Evolutionary conservation across 37 sponge, comb jelly and placozoan genomes (phyloP).

Genomic region (Chondrosia reniformis): DNA sequence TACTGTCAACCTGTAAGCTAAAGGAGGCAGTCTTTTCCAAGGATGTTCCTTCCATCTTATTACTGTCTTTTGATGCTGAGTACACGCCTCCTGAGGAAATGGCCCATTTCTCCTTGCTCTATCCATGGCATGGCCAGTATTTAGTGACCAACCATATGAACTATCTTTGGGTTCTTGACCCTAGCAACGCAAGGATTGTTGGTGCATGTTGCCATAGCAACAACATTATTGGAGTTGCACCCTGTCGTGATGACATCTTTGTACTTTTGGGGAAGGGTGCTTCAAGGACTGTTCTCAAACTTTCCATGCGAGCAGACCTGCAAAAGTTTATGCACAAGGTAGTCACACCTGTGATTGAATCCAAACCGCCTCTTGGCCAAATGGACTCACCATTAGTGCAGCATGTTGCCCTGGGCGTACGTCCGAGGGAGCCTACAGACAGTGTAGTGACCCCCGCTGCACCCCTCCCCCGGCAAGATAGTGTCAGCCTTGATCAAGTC

Average conservation of each 20-base stretch:
- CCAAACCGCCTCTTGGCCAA: too few species aligned
- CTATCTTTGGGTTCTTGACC: slow-evolving; percentile 38
- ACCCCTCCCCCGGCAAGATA: background rate
- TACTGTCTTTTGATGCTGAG: slow-evolving; percentile 3
- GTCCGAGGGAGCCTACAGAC: background rate
- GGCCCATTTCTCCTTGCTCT: slow-evolving; percentile 19
- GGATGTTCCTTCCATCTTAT: slow-evolving; percentile 3
- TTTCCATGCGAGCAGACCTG: slow-evolving; percentile 3
- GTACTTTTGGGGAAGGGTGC: background rate
- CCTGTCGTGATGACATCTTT: slow-evolving; percentile 11
- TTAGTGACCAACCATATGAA: slow-evolving; percentile 20
- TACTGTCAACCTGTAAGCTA: slow-evolving; percentile 18
- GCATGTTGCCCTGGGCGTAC: background rate
- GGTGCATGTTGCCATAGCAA: slow-evolving; percentile 3
- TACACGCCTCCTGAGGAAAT: slow-evolving; percentile 16
- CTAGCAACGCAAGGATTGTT: background rate
- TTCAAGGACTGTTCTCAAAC: background rate
- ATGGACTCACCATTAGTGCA: background rate
- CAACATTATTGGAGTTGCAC: background rate
- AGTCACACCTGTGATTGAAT: too few species aligned
- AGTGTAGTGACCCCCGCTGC: background rate
- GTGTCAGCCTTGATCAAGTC: background rate
- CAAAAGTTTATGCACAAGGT: background rate
- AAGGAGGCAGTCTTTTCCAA: slow-evolving; percentile 7
- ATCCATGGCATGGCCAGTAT: slow-evolving; percentile 25